Percentiles rank a stretch among this genome's conserved stretches.
phyloP scores from a whole-genome alignment of 2,888 invertebrate species.

The Mermis nigrescens region DNA sequence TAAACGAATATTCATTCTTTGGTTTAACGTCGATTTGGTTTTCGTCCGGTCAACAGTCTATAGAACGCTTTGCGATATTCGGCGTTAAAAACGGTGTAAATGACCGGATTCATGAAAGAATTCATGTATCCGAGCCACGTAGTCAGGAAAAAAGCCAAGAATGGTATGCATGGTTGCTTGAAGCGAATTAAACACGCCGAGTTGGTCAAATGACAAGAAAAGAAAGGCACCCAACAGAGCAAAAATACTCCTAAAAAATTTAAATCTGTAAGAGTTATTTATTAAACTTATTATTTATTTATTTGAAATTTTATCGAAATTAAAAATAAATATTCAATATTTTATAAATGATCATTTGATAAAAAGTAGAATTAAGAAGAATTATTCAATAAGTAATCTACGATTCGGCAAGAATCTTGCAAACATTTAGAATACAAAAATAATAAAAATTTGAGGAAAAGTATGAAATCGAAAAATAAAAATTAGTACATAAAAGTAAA shows the following conservation, averaged over 20 bases:
- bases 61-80: conserved; percentile 96
- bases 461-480: no score
- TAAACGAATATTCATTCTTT: neutral
- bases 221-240: conserved; percentile 96
- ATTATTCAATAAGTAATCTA: no score
- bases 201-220: conserved; percentile 88
- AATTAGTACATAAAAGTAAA: no score
- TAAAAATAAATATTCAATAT: no score
- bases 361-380: conserved; percentile 18
- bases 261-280: neutral
- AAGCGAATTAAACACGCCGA: conserved; percentile 69
- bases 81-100: conserved; percentile 32
- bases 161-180: conserved; percentile 21
- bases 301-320: neutral
- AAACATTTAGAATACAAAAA: no score
- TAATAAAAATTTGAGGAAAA: no score
- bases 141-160: conserved; percentile 56
- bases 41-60: conserved; percentile 47
- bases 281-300: neutral
- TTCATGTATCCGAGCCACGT: conserved; percentile 96
- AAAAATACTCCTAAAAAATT: conserved; percentile 64
- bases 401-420: no score
- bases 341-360: no score
- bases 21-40: neutral
- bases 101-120: conserved; percentile 45